phyloP scores from a whole-genome alignment of 2,888 invertebrate genomes.

The Encarsia formosa region DNA sequence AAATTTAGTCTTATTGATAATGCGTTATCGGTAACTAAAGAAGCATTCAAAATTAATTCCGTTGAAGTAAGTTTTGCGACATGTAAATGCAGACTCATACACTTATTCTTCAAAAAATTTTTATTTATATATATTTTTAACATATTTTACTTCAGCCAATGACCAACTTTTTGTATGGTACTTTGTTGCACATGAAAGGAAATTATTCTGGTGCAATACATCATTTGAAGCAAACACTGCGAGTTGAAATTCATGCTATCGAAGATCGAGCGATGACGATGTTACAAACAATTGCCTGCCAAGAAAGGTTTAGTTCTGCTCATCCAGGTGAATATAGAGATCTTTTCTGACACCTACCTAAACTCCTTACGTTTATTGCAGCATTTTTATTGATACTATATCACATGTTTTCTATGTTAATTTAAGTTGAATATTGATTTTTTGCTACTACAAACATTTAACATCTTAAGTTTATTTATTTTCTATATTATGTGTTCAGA shows the following conservation, averaged over 20 bases:
- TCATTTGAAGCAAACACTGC: constrained; percentile 60
- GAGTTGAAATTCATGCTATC: constrained; percentile 55
- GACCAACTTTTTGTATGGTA: constrained; percentile 65
- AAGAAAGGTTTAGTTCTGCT: constrained; percentile 35
- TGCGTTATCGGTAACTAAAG: constrained; percentile 59
- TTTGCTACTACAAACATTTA: not conserved
- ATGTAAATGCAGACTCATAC: no score
- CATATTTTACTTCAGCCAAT: constrained; percentile 56
- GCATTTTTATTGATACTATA: constrained; percentile 1
- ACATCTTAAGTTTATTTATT: not conserved
- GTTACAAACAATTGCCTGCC: constrained; percentile 57
- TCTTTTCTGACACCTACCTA: constrained; percentile 14
- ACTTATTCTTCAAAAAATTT: no score
- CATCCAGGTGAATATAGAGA: constrained; percentile 29
- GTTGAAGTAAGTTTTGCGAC: constrained; percentile 58
- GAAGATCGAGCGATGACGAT: constrained; percentile 55
- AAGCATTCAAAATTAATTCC: constrained; percentile 60
- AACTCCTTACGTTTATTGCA: constrained; percentile 5
- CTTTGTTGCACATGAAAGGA: constrained; percentile 62
- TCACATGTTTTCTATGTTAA: no score
- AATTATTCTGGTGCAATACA: constrained; percentile 62
- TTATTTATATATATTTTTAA: not conserved
- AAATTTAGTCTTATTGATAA: constrained; percentile 65
- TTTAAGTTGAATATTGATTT: no score
- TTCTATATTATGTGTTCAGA: no score